Conservation (phyloP, 2,888 invertebrate genomes). For the Campopleginae sp. region DNA sequence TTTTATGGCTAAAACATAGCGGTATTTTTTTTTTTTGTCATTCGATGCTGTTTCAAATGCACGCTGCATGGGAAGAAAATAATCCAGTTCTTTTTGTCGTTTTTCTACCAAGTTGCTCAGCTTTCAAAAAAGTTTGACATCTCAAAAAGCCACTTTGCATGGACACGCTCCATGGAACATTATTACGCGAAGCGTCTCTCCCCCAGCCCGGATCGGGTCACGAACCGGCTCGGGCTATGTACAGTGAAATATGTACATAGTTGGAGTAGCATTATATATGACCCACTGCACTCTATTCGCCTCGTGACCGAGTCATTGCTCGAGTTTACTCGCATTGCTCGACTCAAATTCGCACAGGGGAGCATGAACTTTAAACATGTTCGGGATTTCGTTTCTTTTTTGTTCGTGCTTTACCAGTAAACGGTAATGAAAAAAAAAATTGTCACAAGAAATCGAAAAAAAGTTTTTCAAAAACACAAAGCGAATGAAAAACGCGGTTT, state of each 20-base stretch:
- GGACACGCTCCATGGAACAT: slow-evolving; percentile 20
- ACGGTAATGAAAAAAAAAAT: too few relatives aligned
- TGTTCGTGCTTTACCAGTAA: background rate
- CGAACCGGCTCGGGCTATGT: slow-evolving; percentile 44
- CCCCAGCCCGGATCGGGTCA: slow-evolving; percentile 46
- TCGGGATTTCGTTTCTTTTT: background rate
- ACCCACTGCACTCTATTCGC: slow-evolving; percentile 66
- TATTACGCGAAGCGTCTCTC: slow-evolving; percentile 39
- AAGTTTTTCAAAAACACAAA: background rate
- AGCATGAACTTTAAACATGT: background rate
- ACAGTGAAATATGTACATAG: slow-evolving; percentile 34
- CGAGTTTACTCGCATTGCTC: slow-evolving; percentile 41
- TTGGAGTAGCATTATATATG: slow-evolving; percentile 46
- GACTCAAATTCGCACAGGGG: background rate
- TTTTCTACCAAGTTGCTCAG: background rate
- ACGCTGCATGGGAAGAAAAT: background rate
- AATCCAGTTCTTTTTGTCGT: slow-evolving; percentile 1
- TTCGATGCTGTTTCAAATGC: background rate
- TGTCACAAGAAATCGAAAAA: background rate
- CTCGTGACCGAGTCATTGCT: slow-evolving; percentile 60
- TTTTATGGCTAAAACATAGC: slow-evolving; percentile 38
- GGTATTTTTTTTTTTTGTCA: slow-evolving; percentile 38
- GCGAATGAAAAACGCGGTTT: background rate
- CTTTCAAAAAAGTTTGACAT: background rate
- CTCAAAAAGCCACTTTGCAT: background rate